Evolutionary conservation across 2,888 invertebrate genomes (phyloP), one percentile per base, ranked within the genome.

Genomic region (Sarcophaga rosellei): DNA sequence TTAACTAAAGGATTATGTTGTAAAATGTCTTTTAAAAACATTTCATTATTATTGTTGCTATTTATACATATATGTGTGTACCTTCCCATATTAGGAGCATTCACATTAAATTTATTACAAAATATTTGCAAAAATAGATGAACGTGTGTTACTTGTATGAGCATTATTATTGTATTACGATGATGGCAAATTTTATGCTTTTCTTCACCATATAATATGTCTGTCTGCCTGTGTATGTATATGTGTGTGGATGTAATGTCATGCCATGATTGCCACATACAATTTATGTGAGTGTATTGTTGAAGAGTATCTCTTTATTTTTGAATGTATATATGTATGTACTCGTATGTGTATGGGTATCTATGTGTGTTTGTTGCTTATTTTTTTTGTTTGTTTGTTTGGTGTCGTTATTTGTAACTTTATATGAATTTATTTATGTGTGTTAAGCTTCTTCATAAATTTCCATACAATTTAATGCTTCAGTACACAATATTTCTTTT

Each of bases 401-500:
- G 35, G 8, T 35, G 35, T 35, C 2, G 35, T 35, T 35, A 10
- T 59, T 76, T 73, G 17, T 35, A 73, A 80, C 72, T 75, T 63
- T 78, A 69, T 75, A 73, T 74, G 59, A 75, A 84, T 80, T 80
- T 79, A 75, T 80, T 80, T 70, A 70, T 76, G 35, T 35, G 35
- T 35, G 70, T 84, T 84, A 47, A 76, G 65, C 75, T 70, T 82
- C 44, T 80, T 90, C 91, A 92, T 92, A 92, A 92, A 92, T 93
- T 93, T 92, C 90, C 91, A 92, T 92, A 93, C 93, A 92, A 92
- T 92, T 92, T 92, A 93, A 92, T 92, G 92, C 92, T 91, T 91
- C 90, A 92, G 91, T 91, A 91, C 91, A 92, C 92, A 92, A 91
- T 92, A 91, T 92, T 90, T 90, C 90, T 91, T 87, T 59, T 45